phyloP scores from a whole-genome alignment of 2,797 vertebrate genomes.

The Macrochelys suwanniensis region DNA sequence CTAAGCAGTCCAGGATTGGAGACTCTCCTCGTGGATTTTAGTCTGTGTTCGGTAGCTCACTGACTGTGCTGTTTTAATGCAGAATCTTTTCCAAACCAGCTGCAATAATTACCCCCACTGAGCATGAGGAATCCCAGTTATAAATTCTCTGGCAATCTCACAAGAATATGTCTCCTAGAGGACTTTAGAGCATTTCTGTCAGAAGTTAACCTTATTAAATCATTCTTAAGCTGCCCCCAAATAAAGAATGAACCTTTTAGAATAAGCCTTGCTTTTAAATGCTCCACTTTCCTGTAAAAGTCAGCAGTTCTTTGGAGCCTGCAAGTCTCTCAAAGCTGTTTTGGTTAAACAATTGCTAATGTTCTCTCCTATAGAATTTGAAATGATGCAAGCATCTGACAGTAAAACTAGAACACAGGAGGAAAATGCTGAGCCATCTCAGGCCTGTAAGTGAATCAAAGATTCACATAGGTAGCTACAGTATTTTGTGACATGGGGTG shows the following conservation, averaged over 20 bases:
- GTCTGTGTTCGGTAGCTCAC: conserved; percentile 61
- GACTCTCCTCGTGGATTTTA: conserved; percentile 68
- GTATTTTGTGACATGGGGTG: background rate
- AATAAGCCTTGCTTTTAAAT: conserved; percentile 56
- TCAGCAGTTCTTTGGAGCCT: conserved; percentile 25
- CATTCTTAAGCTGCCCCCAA: conserved; percentile 60
- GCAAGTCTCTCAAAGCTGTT: conserved; percentile 34
- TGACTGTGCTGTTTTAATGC: conserved; percentile 69
- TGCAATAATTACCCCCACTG: conserved; percentile 65
- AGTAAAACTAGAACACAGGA: conserved; percentile 9
- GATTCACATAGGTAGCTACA: background rate
- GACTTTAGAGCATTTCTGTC: conserved; percentile 65
- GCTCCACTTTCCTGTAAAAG: conserved; percentile 31
- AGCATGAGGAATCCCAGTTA: conserved; percentile 70
- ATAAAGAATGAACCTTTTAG: conserved; percentile 51
- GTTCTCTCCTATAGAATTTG: background rate
- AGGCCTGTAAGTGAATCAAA: background rate
- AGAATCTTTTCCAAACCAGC: conserved; percentile 52
- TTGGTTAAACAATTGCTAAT: conserved; percentile 38
- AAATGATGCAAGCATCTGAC: conserved; percentile 34
- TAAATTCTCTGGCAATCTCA: conserved; percentile 68
- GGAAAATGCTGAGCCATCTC: conserved; percentile 11
- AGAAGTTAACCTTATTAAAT: conserved; percentile 73
- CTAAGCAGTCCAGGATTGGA: conserved; percentile 52
- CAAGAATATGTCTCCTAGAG: conserved; percentile 70